phyloP scores from a whole-genome alignment of 2,888 invertebrate species.

The Nasonovia ribisnigri region DNA sequence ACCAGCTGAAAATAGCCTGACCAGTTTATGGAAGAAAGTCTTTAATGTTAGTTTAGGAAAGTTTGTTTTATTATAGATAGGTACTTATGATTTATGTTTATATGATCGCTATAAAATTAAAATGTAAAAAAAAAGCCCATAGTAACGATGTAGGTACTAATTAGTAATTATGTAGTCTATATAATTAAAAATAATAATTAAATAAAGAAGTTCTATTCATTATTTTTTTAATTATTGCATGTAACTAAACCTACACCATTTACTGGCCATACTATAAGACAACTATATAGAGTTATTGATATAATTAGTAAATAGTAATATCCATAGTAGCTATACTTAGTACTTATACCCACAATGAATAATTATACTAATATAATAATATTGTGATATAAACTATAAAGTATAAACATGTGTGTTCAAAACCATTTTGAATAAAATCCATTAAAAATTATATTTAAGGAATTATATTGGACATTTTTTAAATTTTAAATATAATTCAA shows the following conservation, averaged over 20 bases:
- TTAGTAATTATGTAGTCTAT: not conserved
- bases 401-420: not conserved
- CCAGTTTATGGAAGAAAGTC: too few species aligned
- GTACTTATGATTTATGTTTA: not conserved
- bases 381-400: not conserved
- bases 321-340: not conserved
- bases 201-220: not conserved
- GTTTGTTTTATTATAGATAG: not conserved
- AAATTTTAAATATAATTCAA: not conserved
- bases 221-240: not conserved
- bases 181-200: not conserved
- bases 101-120: not conserved
- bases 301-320: not conserved
- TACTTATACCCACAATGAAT: not conserved
- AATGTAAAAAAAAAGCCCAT: not conserved
- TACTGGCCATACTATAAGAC: not conserved
- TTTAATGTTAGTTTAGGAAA: not conserved
- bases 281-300: not conserved
- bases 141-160: not conserved
- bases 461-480: not conserved
- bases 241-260: not conserved
- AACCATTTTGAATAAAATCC: not conserved
- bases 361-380: not conserved
- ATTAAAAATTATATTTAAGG: not conserved
- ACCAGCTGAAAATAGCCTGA: not conserved